Evolutionary conservation across 2,888 invertebrate genomes (phyloP).

Genomic region (Gastrophysa polygoni): DNA sequence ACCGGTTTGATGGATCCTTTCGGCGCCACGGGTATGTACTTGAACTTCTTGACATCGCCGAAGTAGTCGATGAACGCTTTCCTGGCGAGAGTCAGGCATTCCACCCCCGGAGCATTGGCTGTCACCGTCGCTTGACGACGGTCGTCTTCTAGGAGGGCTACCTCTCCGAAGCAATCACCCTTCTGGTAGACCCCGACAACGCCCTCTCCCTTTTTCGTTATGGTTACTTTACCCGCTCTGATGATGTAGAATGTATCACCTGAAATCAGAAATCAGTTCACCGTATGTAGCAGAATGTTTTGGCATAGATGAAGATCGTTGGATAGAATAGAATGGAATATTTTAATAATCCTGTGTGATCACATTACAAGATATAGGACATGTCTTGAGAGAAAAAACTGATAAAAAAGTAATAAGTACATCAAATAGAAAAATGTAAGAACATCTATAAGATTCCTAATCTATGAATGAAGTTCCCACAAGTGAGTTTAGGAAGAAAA

Average conservation of each 20-base stretch:
- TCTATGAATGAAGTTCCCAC: no score
- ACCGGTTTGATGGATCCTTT: conserved; percentile 29
- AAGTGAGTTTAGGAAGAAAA: no score
- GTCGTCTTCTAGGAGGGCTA: conserved; percentile 84
- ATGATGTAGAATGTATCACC: conserved; percentile 91
- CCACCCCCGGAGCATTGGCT: conserved; percentile 80
- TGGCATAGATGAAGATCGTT: no score
- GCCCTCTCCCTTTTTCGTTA: conserved; percentile 68
- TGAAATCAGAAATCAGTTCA: conserved; percentile 15
- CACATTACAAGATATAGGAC: no score
- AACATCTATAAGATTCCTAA: no score
- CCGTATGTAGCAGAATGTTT: not conserved
- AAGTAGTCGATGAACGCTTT: conserved; percentile 80
- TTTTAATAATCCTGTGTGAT: no score
- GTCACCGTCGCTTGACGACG: conserved; percentile 87
- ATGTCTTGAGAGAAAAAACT: no score
- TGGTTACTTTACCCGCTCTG: conserved; percentile 79
- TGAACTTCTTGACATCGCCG: conserved; percentile 76
- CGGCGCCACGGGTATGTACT: conserved; percentile 38
- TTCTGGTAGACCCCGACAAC: conserved; percentile 70
- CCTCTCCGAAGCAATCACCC: conserved; percentile 89
- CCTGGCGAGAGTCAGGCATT: conserved; percentile 87
- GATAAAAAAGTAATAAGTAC: no score
- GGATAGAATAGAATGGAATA: no score
- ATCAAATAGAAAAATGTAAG: no score